A percentile compares a stretch with the other conserved stretches of the same genome.
These are phyloP conservation scores for Liolophura sinensis DNA, from an alignment of 1,140 invertebrate species.

Conservation along the genomic window DNA sequence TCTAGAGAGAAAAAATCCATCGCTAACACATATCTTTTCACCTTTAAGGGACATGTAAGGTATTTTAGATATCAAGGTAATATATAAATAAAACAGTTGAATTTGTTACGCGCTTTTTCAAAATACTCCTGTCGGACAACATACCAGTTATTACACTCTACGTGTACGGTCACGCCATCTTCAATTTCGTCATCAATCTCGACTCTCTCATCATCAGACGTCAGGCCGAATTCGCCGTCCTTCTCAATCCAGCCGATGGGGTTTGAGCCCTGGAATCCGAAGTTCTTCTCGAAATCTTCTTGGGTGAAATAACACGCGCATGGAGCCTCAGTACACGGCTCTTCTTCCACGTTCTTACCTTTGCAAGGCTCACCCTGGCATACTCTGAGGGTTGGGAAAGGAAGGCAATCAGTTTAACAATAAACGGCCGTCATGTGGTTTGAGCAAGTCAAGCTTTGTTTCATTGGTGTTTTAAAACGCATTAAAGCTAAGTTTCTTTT, in stretches of 20 bases:
- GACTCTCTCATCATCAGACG: slow-evolving; percentile 6
- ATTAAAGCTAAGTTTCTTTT: too few species aligned
- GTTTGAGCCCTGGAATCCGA: slow-evolving; percentile 5
- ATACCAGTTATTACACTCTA: slow-evolving; percentile 15
- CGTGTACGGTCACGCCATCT: slow-evolving; percentile 10
- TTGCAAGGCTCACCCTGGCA: too few species aligned
- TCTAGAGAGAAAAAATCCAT: not conserved
- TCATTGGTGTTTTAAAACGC: too few species aligned
- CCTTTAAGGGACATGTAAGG: not conserved
- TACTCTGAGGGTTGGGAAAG: too few species aligned
- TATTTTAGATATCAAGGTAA: not conserved
- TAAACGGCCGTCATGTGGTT: too few species aligned
- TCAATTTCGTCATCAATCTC: slow-evolving; percentile 11
- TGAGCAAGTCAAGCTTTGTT: too few species aligned
- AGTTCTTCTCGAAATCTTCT: slow-evolving; percentile 8
- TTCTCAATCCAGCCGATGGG: slow-evolving; percentile 18
- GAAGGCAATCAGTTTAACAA: too few species aligned
- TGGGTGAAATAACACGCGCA: slow-evolving; percentile 6
- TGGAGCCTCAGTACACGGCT: too few species aligned
- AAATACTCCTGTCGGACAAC: not conserved
- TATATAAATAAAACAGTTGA: not conserved
- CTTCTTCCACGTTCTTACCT: too few species aligned
- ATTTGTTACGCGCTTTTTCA: not conserved
- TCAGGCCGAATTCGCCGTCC: slow-evolving; percentile 9
- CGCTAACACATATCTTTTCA: not conserved